phyloP scores from a whole-genome alignment of 2,113 vertebrate genomes.

The Neogobius melanostomus region DNA sequence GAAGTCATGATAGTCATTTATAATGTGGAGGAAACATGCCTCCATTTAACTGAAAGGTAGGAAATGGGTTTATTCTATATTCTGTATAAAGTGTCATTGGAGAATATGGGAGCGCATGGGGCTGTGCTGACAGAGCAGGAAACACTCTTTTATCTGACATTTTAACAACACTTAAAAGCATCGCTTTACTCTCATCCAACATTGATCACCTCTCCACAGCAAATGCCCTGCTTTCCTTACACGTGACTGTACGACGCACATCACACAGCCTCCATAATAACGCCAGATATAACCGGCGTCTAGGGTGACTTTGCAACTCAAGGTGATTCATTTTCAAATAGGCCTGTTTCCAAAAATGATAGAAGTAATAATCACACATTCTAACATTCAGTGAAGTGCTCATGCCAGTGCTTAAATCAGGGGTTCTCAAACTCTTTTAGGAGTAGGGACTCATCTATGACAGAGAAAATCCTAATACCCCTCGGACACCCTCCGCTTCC shows the following conservation, averaged over 20 bases:
- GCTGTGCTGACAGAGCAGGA: constrained; percentile 51
- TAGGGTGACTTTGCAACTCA: constrained; percentile 38
- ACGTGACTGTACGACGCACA: constrained; percentile 43
- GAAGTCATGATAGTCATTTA: background rate
- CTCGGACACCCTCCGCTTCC: too few relatives aligned
- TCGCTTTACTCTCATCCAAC: constrained; percentile 26
- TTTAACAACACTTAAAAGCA: constrained; percentile 25
- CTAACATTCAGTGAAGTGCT: too few relatives aligned
- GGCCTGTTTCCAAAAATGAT: constrained; percentile 33
- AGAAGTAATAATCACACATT: too few relatives aligned
- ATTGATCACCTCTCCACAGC: constrained; percentile 37
- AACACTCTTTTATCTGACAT: constrained; percentile 34
- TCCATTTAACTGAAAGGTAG: constrained; percentile 3
- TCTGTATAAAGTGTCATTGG: background rate
- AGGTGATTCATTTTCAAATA: constrained; percentile 48
- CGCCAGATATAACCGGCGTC: background rate
- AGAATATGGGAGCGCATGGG: background rate
- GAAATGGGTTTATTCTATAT: constrained; percentile 3
- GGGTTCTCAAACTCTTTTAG: too few relatives aligned
- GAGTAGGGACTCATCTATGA: too few relatives aligned
- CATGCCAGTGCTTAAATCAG: too few relatives aligned
- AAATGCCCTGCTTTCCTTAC: constrained; percentile 56
- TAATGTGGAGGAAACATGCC: background rate
- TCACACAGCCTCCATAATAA: background rate
- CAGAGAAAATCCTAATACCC: too few relatives aligned